Percentiles rank a stretch among this genome's conserved stretches.
phyloP scores from a whole-genome alignment of 2,797 vertebrate species.

The Naso thynnoides region DNA sequence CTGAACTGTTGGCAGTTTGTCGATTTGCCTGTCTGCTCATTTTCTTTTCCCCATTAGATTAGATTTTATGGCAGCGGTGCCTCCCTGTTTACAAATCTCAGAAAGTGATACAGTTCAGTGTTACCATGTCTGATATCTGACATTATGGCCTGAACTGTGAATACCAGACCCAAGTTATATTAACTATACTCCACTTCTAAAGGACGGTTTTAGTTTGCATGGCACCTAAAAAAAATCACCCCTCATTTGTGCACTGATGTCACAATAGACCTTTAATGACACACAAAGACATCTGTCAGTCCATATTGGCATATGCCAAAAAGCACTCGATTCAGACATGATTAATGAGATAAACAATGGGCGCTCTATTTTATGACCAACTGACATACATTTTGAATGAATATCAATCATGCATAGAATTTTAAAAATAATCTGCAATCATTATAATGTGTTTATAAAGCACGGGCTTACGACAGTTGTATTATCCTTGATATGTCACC shows the following conservation, averaged over 20 bases:
- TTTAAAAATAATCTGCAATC: neutral
- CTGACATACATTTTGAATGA: slow-evolving; percentile 25
- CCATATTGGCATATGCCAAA: slow-evolving; percentile 50
- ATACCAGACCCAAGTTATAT: neutral
- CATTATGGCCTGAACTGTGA: neutral
- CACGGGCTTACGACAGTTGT: neutral
- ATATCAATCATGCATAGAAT: neutral
- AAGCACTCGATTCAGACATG: slow-evolving; percentile 28
- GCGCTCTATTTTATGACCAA: slow-evolving; percentile 32
- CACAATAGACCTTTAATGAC: slow-evolving; percentile 46
- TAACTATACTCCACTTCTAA: neutral
- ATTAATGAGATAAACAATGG: slow-evolving; percentile 50
- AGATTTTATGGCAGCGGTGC: neutral
- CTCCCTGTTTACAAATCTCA: neutral
- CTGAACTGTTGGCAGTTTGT: neutral
- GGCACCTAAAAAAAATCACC: neutral
- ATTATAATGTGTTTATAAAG: neutral
- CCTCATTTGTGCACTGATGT: neutral
- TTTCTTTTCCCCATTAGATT: neutral
- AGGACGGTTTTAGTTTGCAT: neutral
- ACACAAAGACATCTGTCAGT: slow-evolving; percentile 67
- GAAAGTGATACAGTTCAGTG: neutral
- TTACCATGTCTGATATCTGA: neutral
- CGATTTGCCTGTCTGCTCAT: neutral
- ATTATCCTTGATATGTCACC: neutral